Evolutionary conservation across 2,888 invertebrate species (phyloP).

Genomic region (Myathropa florea): DNA sequence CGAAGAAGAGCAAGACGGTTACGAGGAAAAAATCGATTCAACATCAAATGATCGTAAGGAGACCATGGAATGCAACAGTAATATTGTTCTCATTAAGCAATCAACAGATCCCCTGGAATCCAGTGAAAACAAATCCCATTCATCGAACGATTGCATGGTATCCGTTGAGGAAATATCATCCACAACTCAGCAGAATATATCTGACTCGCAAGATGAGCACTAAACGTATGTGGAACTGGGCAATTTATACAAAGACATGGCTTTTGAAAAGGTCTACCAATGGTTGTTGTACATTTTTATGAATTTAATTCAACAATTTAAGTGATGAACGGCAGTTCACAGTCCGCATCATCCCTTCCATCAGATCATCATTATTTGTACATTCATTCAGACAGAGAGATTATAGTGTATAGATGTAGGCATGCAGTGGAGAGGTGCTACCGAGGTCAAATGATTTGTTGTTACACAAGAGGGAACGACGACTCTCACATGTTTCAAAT

Average conservation of each 20-base stretch:
- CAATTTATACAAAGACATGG: not conserved
- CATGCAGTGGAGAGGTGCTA: slow-evolving; percentile 53
- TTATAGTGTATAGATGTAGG: slow-evolving; percentile 56
- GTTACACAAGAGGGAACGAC: not conserved
- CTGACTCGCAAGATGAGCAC: slow-evolving; percentile 37
- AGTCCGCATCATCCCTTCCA: slow-evolving; percentile 19
- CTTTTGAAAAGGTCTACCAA: slow-evolving; percentile 36
- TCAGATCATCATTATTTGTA: slow-evolving; percentile 46
- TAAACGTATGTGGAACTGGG: not conserved
- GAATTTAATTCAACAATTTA: slow-evolving; percentile 47
- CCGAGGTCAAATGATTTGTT: not conserved
- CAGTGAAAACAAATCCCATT: slow-evolving; percentile 47
- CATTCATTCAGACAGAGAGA: slow-evolving; percentile 60
- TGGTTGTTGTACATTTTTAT: slow-evolving; percentile 64
- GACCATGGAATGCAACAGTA: slow-evolving; percentile 50
- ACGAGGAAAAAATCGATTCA: slow-evolving; percentile 64
- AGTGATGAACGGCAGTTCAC: slow-evolving; percentile 23
- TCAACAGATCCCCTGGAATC: slow-evolving; percentile 25
- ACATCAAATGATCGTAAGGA: slow-evolving; percentile 52
- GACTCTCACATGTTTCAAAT: slow-evolving; percentile 52
- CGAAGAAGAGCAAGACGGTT: slow-evolving; percentile 73
- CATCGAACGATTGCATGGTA: slow-evolving; percentile 50
- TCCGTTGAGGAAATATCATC: slow-evolving; percentile 66
- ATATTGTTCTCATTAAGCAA: slow-evolving; percentile 54
- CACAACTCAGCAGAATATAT: slow-evolving; percentile 59